Conservation (phyloP, 2,113 vertebrate species). For the Corythaixoides concolor region DNA sequence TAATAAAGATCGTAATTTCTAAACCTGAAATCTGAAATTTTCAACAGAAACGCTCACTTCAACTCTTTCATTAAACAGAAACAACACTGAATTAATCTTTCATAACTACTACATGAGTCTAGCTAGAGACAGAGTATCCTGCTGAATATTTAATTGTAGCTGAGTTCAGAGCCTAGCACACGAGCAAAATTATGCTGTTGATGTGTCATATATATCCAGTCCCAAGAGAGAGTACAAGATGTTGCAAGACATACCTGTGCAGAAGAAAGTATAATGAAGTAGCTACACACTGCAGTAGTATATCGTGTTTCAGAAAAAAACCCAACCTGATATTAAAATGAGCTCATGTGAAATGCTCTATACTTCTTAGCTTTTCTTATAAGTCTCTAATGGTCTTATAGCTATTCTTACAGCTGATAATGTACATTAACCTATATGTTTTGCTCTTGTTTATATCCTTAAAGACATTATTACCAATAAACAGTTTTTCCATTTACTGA, state of each 20-base stretch:
- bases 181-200: background rate
- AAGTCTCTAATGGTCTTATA: background rate
- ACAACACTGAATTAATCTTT: conserved; percentile 53
- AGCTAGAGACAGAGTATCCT: background rate
- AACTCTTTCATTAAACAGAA: conserved; percentile 20
- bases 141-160: conserved; percentile 36
- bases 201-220: background rate
- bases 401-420: background rate
- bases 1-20: background rate
- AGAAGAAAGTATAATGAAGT: background rate
- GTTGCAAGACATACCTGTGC: background rate
- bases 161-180: background rate
- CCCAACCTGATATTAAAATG: background rate
- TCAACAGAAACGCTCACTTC: background rate
- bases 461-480: background rate
- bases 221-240: background rate
- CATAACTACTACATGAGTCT: background rate
- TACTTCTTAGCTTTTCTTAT: background rate
- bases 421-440: background rate
- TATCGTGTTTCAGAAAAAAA: background rate
- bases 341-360: background rate
- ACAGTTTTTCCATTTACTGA: background rate
- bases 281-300: background rate
- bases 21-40: conserved; percentile 5
- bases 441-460: background rate